phyloP scores from a whole-genome alignment of 2,113 vertebrate species.

The Pangasianodon hypophthalmus region DNA sequence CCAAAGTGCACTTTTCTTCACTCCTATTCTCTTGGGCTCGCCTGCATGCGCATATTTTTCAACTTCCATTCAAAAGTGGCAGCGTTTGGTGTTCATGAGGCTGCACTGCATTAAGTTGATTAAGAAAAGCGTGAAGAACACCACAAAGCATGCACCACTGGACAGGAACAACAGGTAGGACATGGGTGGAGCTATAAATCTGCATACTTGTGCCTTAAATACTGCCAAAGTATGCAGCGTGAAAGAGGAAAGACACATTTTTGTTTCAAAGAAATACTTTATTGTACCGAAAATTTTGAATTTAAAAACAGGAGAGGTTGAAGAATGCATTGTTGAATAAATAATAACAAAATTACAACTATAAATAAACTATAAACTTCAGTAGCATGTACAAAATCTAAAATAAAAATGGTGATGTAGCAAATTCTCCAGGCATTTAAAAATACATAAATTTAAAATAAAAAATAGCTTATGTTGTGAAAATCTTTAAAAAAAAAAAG shows the following conservation, averaged over 20 bases:
- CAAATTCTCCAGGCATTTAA: constrained; percentile 30
- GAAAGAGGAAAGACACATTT: neutral
- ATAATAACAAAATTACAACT: constrained; percentile 32
- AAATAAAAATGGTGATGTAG: constrained; percentile 42
- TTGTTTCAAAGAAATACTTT: constrained; percentile 63
- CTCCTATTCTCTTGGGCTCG: neutral
- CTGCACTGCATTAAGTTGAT: neutral
- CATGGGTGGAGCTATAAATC: neutral
- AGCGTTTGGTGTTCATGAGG: neutral
- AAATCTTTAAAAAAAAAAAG: constrained; percentile 33
- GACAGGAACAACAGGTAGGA: neutral
- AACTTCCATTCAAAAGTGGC: neutral
- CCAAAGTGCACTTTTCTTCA: neutral
- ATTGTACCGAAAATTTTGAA: constrained; percentile 71
- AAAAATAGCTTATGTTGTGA: constrained; percentile 31
- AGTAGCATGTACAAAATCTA: constrained; percentile 65
- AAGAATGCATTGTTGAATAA: constrained; percentile 45
- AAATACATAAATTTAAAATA: neutral
- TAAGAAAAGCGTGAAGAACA: neutral
- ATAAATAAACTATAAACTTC: constrained; percentile 61
- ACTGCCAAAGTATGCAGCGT: neutral
- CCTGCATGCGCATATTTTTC: neutral
- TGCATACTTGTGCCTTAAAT: neutral
- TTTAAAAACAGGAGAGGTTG: constrained; percentile 70
- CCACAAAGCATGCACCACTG: neutral